Percentiles rank a stretch among this genome's conserved stretches.
Evolutionary conservation across 2,888 invertebrate genomes (phyloP).

Genomic region (Andrena praecox): DNA sequence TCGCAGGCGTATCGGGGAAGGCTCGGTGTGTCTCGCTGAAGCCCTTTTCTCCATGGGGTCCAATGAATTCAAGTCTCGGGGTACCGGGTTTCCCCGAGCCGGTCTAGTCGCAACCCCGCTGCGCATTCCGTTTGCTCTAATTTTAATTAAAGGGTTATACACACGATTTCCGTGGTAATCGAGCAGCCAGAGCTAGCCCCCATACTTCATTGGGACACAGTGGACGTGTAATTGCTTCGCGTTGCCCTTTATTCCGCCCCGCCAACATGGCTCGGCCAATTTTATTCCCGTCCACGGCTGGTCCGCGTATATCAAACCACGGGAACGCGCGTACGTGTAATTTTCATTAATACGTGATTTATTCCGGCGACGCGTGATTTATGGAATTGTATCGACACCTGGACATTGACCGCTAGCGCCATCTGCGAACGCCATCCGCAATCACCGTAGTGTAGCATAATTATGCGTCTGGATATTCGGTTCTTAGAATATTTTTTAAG

Average conservation of each 20-base stretch:
- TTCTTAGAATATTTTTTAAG: background rate
- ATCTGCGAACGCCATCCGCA: background rate
- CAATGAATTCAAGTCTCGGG: conserved; percentile 69
- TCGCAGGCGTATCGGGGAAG: conserved; percentile 43
- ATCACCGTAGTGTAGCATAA: background rate
- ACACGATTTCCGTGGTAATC: conserved; percentile 74
- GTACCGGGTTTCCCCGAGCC: conserved; percentile 68
- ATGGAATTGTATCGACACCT: conserved; percentile 46
- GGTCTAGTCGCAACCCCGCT: conserved; percentile 76
- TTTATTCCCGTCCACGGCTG: conserved; percentile 53
- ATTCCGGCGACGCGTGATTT: conserved; percentile 51
- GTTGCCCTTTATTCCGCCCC: conserved; percentile 60
- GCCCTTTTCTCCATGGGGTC: conserved; percentile 61
- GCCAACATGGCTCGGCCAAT: conserved; percentile 59
- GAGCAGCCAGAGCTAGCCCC: conserved; percentile 49
- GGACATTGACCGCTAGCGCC: background rate
- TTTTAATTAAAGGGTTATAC: conserved; percentile 79
- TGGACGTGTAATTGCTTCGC: conserved; percentile 69
- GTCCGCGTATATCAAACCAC: conserved; percentile 54
- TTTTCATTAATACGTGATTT: conserved; percentile 67
- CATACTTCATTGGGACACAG: conserved; percentile 66
- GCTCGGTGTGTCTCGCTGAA: conserved; percentile 16
- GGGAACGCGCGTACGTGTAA: conserved; percentile 52
- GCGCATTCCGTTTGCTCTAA: conserved; percentile 79
- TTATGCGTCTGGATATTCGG: background rate